Percentiles rank a stretch among this genome's conserved stretches.
phyloP scores from a whole-genome alignment of 2,113 vertebrate genomes.

The Ceyx margarethae region DNA sequence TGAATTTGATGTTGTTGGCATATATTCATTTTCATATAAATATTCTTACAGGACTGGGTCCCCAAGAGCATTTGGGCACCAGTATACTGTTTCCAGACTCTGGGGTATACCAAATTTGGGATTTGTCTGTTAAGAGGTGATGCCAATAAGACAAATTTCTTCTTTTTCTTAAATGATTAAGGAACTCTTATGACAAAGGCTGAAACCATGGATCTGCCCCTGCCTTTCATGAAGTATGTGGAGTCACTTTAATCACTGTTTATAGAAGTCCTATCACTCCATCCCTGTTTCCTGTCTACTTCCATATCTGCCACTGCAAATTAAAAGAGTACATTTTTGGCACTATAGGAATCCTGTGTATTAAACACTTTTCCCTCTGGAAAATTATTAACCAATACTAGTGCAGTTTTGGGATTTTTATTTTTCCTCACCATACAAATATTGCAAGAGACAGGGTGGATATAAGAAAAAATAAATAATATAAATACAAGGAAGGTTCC shows the following conservation, averaged over 20 bases:
- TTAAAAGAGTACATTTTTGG: neutral
- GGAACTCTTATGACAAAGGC: neutral
- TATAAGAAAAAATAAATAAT: neutral
- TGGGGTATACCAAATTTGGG: neutral
- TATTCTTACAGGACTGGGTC: neutral
- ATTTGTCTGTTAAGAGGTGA: neutral
- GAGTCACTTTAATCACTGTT: neutral
- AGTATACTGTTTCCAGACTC: neutral
- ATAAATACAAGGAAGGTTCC: neutral
- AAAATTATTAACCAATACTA: neutral
- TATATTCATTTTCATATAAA: neutral
- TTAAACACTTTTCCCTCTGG: neutral
- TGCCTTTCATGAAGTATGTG: neutral
- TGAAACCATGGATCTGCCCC: neutral
- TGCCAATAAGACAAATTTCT: neutral
- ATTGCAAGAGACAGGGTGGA: neutral
- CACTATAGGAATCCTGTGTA: neutral
- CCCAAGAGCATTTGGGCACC: neutral
- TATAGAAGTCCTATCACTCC: neutral
- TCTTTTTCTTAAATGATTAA: neutral
- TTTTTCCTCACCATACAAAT: neutral
- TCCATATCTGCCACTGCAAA: neutral
- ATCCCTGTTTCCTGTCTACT: conserved; percentile 33
- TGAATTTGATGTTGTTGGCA: neutral
- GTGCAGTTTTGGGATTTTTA: neutral